A percentile compares a stretch with the other conserved stretches of the same genome.
phyloP scores from a whole-genome alignment of 2,888 invertebrate genomes.

The Ophion ellenae region DNA sequence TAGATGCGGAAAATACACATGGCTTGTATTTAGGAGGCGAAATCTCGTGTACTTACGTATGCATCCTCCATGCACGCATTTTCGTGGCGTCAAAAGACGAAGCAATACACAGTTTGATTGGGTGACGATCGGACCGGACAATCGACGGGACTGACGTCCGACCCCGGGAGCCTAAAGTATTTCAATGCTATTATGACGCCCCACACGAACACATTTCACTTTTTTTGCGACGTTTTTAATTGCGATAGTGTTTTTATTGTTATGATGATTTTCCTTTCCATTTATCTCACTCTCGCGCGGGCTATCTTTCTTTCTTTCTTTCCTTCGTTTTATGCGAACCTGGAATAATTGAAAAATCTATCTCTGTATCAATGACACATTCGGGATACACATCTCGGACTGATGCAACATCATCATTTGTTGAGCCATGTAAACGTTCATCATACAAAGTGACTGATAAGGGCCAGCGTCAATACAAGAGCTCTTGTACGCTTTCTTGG shows the following conservation, averaged over 20 bases:
- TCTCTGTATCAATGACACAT: slow-evolving; percentile 70
- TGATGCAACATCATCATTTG: slow-evolving; percentile 79
- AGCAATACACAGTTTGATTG: slow-evolving; percentile 32
- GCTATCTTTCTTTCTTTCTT: slow-evolving; percentile 4
- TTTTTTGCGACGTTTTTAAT: slow-evolving; percentile 1
- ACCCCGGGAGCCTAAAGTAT: slow-evolving; percentile 39
- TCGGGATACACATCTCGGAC: slow-evolving; percentile 80
- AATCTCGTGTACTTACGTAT: slow-evolving; percentile 1
- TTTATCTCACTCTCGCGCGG: background rate
- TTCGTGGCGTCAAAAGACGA: background rate
- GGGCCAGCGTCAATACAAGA: slow-evolving; percentile 72
- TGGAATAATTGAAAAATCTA: slow-evolving; percentile 45
- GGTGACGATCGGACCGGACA: slow-evolving; percentile 64
- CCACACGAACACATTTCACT: background rate
- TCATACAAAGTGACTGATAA: slow-evolving; percentile 76
- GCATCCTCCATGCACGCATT: slow-evolving; percentile 1
- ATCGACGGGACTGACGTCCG: slow-evolving; percentile 57
- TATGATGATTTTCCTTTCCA: slow-evolving; percentile 3
- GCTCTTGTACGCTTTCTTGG: slow-evolving; percentile 21
- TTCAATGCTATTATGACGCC: slow-evolving; percentile 35
- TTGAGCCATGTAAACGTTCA: slow-evolving; percentile 75
- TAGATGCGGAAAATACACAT: background rate
- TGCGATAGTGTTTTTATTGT: background rate
- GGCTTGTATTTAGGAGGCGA: background rate
- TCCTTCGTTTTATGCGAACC: background rate